Evolutionary conservation across 2,888 invertebrate genomes (phyloP).

Genomic region (Podabrus alpinus): DNA sequence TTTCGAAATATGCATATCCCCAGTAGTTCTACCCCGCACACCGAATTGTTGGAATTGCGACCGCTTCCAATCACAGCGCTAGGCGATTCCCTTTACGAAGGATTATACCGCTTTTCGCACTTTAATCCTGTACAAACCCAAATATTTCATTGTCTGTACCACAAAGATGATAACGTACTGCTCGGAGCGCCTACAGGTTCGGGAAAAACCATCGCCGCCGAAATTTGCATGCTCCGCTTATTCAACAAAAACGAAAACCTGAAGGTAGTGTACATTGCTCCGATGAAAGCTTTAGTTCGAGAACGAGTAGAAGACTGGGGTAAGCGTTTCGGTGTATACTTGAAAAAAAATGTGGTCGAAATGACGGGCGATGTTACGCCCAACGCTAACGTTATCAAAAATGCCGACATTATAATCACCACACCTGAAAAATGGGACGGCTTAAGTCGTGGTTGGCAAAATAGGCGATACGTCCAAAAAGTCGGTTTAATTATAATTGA

Average conservation of each 20-base stretch:
- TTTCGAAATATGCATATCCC: slow-evolving; percentile 91
- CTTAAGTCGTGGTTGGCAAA: slow-evolving; percentile 97
- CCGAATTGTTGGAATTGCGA: slow-evolving; percentile 87
- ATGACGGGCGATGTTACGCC: slow-evolving; percentile 93
- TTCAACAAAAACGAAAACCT: slow-evolving; percentile 79
- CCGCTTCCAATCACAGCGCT: slow-evolving; percentile 84
- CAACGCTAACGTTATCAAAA: slow-evolving; percentile 80
- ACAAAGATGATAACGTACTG: slow-evolving; percentile 91
- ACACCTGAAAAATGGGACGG: slow-evolving; percentile 99
- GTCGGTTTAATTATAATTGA: slow-evolving; percentile 95
- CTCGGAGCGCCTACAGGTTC: slow-evolving; percentile 95
- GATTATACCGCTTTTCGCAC: slow-evolving; percentile 87
- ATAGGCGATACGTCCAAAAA: slow-evolving; percentile 88
- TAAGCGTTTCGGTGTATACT: slow-evolving; percentile 69
- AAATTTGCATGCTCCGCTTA: slow-evolving; percentile 93
- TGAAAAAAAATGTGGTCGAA: slow-evolving; percentile 88
- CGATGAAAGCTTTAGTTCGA: slow-evolving; percentile 94
- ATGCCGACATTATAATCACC: slow-evolving; percentile 92
- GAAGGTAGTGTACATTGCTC: slow-evolving; percentile 97
- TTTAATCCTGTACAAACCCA: slow-evolving; percentile 99
- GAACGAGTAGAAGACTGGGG: slow-evolving; percentile 97
- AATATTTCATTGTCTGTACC: slow-evolving; percentile 94
- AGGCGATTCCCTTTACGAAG: slow-evolving; percentile 75
- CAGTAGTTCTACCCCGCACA: slow-evolving; percentile 89
- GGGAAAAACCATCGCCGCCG: slow-evolving; percentile 98